These are phyloP conservation scores for Drosophila ogumai DNA, from an alignment of 1,140 invertebrate species.

Conservation along the genomic window DNA sequence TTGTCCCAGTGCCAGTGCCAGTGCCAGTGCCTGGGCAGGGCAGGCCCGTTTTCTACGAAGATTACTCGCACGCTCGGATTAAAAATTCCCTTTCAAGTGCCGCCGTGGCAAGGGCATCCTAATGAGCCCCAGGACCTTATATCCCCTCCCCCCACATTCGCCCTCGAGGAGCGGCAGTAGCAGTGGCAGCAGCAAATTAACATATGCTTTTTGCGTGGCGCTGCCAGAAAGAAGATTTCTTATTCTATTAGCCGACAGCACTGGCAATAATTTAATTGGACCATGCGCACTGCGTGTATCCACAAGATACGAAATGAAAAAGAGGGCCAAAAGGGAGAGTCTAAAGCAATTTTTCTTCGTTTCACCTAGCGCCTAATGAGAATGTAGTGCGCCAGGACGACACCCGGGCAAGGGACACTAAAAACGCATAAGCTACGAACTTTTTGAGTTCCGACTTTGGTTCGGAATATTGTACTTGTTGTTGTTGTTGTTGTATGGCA, in stretches of 20 bases:
- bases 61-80: conserved; percentile 65
- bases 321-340: conserved; percentile 37
- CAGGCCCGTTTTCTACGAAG: conserved; percentile 17
- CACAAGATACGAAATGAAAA: conserved; percentile 53
- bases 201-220: conserved; percentile 72
- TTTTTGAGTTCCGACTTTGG: conserved; percentile 55
- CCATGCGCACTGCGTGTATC: conserved; percentile 70
- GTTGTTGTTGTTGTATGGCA: conserved; percentile 14
- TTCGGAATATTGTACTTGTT: conserved; percentile 10
- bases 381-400: conserved; percentile 60
- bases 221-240: conserved; percentile 59
- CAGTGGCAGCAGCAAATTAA: conserved; percentile 64
- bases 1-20: conserved; percentile 11
- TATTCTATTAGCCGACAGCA: conserved; percentile 61
- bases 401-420: conserved; percentile 47
- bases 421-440: conserved; percentile 62
- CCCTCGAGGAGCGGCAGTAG: conserved; percentile 5
- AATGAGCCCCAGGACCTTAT: conserved; percentile 52
- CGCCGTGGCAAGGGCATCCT: conserved; percentile 37
- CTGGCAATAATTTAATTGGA: conserved; percentile 79
- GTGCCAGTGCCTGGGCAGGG: neutral
- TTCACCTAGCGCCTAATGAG: conserved; percentile 69
- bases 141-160: neutral
- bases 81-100: conserved; percentile 76
- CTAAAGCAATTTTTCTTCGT: conserved; percentile 75